phyloP scores from a whole-genome alignment of 1,140 invertebrate genomes.

The Brachionus asplanchnoidis region DNA sequence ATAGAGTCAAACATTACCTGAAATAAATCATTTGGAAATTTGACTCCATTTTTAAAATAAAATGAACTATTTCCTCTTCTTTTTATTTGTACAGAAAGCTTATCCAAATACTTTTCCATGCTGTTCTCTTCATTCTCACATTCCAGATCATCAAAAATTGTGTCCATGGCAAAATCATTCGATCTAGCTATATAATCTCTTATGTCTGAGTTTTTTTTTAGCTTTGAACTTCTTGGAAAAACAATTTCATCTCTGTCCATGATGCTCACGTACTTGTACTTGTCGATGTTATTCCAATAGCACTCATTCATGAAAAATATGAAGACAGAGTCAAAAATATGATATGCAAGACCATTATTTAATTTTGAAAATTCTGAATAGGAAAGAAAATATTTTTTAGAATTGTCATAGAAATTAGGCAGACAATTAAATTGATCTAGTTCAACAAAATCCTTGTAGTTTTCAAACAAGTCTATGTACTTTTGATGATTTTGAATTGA shows the following conservation, averaged over 20 bases:
- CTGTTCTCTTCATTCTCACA: neutral
- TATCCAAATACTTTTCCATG: neutral
- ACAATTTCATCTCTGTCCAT: slow-evolving; percentile 15
- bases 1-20: neutral
- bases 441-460: neutral
- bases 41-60: slow-evolving; percentile 22
- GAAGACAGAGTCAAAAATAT: neutral
- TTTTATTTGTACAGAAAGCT: neutral
- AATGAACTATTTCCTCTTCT: neutral
- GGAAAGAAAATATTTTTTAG: slow-evolving; percentile 9
- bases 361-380: slow-evolving; percentile 13
- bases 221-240: neutral
- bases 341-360: neutral
- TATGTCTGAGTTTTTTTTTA: slow-evolving; percentile 6
- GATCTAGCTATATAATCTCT: neutral
- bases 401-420: slow-evolving; percentile 10
- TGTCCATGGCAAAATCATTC: neutral
- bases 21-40: slow-evolving; percentile 19
- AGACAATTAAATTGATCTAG: slow-evolving; percentile 16
- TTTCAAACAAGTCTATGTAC: neutral
- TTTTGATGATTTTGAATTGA: neutral
- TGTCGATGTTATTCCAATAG: slow-evolving; percentile 11
- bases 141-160: neutral
- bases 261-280: neutral
- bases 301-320: slow-evolving; percentile 22